Evolutionary conservation across 2,888 invertebrate genomes (phyloP), one percentile per base, ranked within the genome.

Genomic region (Thereva unica): DNA sequence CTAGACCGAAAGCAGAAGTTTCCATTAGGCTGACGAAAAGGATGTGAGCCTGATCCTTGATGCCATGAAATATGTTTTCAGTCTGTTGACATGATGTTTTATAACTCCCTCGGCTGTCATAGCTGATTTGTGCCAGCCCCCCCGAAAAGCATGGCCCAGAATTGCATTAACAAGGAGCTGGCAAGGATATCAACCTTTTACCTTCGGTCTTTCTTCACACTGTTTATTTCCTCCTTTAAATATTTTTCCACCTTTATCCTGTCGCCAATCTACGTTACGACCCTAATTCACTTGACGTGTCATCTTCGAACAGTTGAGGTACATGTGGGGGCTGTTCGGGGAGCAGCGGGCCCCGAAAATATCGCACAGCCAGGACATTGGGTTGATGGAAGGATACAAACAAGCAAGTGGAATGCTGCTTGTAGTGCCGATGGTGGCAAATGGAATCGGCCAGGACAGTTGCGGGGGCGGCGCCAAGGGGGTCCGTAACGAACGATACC

Each of bases 41-140:
- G 54, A 65, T 61, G 66, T 69, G 50, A 40, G 45, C 55, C 66
- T 35, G 40, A 35, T 69, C 41, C 56, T 63, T 52, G 69, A 59
- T 63, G 65, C 64, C 67, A 66, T 67, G 64, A 70, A 69, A 56
- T 70, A 69, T 69, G 67, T 64, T 71, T 56, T 68, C 68, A 64
- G 68, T 68, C 67, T 69, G 69, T 71, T 71, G 71, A 71, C 71
- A 70, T 69, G 65, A 68, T 70, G 66, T 68, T 70, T 71, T 69
- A 66, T 70, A 69, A 67, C 66, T 71, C 68, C 69, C 69, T 61
- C 66, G 68, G 67, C 70, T 69, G 71, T 67, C 69, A 68, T 66
- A 63, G 67, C 66, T 69, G 71, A 71, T 71, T 70, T 71, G 68
- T 52, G 56, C 66, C 57, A 56, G 63, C 67, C 67, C 68, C 67